Percentiles rank a stretch among this genome's conserved stretches.
phyloP scores from a whole-genome alignment of 2,888 invertebrate genomes.

The Papilio elwesi region DNA sequence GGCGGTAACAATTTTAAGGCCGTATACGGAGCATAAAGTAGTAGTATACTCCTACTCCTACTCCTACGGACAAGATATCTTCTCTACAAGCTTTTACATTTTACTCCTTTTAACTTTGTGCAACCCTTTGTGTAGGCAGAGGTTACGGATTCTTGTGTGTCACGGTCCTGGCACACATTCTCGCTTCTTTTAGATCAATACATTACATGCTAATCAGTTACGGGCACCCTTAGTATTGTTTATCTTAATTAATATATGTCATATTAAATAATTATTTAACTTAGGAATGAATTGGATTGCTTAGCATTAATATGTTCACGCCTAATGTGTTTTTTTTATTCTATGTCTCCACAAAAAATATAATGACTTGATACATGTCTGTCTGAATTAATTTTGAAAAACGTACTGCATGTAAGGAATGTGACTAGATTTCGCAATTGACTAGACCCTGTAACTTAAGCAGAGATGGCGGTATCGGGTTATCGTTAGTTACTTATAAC shows the following conservation, averaged over 20 bases:
- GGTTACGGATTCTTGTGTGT: slow-evolving; percentile 42
- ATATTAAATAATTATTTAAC: too few relatives aligned
- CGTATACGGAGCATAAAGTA: slow-evolving; percentile 75
- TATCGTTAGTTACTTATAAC: slow-evolving; percentile 28
- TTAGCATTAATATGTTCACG: not conserved
- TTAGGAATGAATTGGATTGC: not conserved
- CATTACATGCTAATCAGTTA: not conserved
- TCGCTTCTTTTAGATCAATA: slow-evolving; percentile 44
- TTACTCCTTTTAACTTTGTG: slow-evolving; percentile 39
- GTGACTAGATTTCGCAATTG: slow-evolving; percentile 20
- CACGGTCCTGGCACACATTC: slow-evolving; percentile 40
- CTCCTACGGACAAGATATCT: slow-evolving; percentile 47
- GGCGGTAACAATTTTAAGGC: slow-evolving; percentile 69
- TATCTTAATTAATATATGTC: too few relatives aligned
- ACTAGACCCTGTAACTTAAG: slow-evolving; percentile 13
- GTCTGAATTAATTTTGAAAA: slow-evolving; percentile 31
- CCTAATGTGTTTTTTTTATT: too few relatives aligned
- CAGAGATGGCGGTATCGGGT: slow-evolving; percentile 28
- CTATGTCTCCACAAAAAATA: not conserved
- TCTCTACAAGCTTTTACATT: slow-evolving; percentile 46
- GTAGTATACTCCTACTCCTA: too few relatives aligned
- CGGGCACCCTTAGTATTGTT: too few relatives aligned
- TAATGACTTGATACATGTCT: not conserved
- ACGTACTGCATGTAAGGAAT: slow-evolving; percentile 23
- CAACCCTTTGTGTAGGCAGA: not conserved